Evolutionary conservation across 1,140 invertebrate genomes (phyloP), one percentile per base, ranked within the genome.

Genomic region (Batillaria attramentaria): DNA sequence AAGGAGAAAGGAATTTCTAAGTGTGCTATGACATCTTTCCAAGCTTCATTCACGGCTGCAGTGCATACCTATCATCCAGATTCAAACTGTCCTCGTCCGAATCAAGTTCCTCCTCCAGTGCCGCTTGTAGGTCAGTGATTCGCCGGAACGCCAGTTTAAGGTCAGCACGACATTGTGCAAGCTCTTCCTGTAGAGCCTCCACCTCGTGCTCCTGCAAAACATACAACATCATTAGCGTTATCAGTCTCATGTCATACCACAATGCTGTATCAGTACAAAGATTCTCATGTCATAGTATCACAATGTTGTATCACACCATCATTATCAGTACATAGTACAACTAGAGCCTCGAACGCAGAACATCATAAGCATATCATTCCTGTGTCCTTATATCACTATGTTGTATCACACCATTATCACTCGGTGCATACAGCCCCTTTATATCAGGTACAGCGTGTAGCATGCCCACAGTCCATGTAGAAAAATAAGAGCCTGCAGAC

Each of bases 51-150:
- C 31, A 42, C 10, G 65, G 41, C n/a, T 57, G 37, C 43, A 77
- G 18, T 33, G 72, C 50, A 78, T 20, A 84, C 81, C 84, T 82
- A 84, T 87, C 84, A 70, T 87, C 87, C 39, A 83, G 82, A 2
- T 81, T 39, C 33, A 87, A 79, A 46, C 78, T 80, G 54, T 88
- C 86, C 76, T 88, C 88, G 81, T 90, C 89, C 79, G 85, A 87
- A 76, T 90, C 88, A 79, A 88, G 81, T 72, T 90, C 91, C 41
- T 91, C 95, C 86, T 96, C 94, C 87, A 97, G 94, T n/a, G 95
- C 95, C 84, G 94, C 93, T 84, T 96, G 95, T 13, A 97, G 90
- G 90, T 97, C 96, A 68, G 95, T 94, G 80, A 97, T 96, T 84
- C 96, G 92, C 88, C 96, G 95, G 82, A 96, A 90, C 8, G 96